Evolutionary conservation across 2,797 vertebrate genomes (phyloP).

Genomic region (Anolis apletophallus): DNA sequence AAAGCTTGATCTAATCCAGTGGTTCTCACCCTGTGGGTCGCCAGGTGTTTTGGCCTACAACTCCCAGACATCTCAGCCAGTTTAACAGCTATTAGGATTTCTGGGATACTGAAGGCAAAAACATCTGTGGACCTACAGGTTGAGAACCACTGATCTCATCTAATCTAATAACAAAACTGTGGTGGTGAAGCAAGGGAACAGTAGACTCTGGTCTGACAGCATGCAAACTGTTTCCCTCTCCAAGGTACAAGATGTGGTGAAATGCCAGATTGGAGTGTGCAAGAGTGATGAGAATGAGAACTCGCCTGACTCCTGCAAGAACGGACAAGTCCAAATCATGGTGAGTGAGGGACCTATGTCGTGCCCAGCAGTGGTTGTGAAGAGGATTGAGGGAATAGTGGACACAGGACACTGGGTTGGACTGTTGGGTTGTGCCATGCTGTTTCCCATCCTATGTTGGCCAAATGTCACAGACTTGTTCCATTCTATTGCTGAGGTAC

Average conservation of each 20-base stretch:
- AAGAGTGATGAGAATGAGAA: constrained; percentile 96
- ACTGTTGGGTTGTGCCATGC: no score
- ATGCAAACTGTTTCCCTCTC: constrained; percentile 29
- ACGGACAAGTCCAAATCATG: constrained; percentile 99
- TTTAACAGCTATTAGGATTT: no score
- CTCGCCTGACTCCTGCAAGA: constrained; percentile 98
- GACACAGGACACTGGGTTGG: fast-evolving
- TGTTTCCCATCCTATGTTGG: not conserved
- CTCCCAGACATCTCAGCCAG: no score
- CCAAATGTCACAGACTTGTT: not conserved
- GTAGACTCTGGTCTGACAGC: no score
- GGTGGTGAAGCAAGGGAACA: no score
- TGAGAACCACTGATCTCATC: no score
- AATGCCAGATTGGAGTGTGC: constrained; percentile 95
- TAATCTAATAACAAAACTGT: not conserved
- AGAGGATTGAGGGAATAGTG: not conserved
- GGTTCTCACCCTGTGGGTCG: no score
- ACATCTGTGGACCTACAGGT: no score
- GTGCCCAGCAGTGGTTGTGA: not conserved
- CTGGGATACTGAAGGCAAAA: no score
- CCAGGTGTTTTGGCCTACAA: no score
- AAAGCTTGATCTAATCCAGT: no score
- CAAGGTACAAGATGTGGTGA: constrained; percentile 97
- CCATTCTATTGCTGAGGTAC: not conserved
- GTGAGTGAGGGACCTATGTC: constrained; percentile 82